Conservation (phyloP, 92 coral and sea anemone species). For the Parazoanthus darwini region DNA sequence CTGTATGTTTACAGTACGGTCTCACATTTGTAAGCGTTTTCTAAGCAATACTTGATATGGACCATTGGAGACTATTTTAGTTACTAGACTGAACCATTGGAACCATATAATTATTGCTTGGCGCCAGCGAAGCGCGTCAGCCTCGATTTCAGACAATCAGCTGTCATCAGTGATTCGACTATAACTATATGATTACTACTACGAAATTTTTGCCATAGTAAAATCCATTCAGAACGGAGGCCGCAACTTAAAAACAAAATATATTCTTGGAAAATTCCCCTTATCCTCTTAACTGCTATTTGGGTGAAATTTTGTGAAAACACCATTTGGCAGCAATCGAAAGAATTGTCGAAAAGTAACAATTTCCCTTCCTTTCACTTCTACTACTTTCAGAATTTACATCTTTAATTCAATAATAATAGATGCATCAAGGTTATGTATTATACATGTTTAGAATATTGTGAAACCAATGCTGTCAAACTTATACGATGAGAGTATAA, state of each 20-base stretch:
- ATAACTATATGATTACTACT: conserved; percentile 17
- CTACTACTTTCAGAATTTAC: conserved; percentile 28
- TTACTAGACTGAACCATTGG: background rate
- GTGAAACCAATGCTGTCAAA: background rate
- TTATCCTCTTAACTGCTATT: background rate
- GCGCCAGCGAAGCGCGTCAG: background rate
- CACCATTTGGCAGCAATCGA: background rate
- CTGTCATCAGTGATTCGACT: conserved; percentile 25
- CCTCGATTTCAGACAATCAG: conserved; percentile 43
- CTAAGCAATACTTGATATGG: background rate
- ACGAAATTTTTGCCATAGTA: conserved; percentile 32
- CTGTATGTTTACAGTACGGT: background rate
- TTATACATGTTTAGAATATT: conserved; percentile 22
- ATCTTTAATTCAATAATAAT: conserved; percentile 24
- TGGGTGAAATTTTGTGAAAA: background rate
- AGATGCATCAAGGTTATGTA: conserved; percentile 1
- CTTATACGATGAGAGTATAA: background rate
- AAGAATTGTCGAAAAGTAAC: conserved; percentile 6
- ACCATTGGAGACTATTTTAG: background rate
- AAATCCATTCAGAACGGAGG: background rate
- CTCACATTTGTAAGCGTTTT: background rate
- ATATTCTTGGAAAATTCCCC: background rate
- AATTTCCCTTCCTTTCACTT: background rate
- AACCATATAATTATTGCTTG: background rate
- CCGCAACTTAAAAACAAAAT: background rate